Base-by-base conservation (phyloP, 2,888 invertebrate genomes). In the Drosophila rubida region DNA sequence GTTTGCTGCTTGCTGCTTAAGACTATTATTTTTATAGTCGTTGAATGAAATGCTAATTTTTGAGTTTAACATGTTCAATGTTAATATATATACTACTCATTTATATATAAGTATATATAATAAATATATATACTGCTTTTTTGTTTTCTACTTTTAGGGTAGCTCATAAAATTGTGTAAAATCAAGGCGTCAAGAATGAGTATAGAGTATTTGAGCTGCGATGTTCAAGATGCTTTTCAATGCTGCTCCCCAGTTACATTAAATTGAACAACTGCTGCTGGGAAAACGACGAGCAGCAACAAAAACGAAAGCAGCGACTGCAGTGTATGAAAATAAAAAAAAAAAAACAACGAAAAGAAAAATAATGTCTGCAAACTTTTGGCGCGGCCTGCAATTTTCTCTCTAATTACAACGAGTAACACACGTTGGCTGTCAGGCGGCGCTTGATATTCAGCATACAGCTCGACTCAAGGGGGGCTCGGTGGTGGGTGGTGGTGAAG, bases 321-420 rank as follows among this genome's bases (percentile, higher is more conserved):
- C 50, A 55, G 64, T 48, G 30, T 27, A 54, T 41, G 39, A 2
- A 51, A 49, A 49, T 27, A 27, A 2, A 45, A 49, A 37, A 27
- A 2, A 16, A 19, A 50, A 25, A 39, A n/a, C n/a, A n/a, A n/a
- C n/a, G 13, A 46, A 35, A 57, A 13, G 30, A 57, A 19, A 42
- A 51, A 46, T 58, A 74, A 74, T 49, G 78, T 82, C 78, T 75
- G 72, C 48, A 54, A 82, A 79, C 61, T 78, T 78, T 77, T 82
- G 60, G 57, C 57, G 70, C 51, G 51, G 55, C 62, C 62, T 53
- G 62, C 62, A 58, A 67, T 76, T 66, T 64, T 42, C 59, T 42
- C 78, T 63, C 62, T 75, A 78, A 78, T 78, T 78, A 78, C 70
- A 62, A 39, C 54, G 46, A 35, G 58, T 19, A 67, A 51, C 74